Conservation (phyloP, 2,888 invertebrate genomes). For the Papilio demoleus region DNA sequence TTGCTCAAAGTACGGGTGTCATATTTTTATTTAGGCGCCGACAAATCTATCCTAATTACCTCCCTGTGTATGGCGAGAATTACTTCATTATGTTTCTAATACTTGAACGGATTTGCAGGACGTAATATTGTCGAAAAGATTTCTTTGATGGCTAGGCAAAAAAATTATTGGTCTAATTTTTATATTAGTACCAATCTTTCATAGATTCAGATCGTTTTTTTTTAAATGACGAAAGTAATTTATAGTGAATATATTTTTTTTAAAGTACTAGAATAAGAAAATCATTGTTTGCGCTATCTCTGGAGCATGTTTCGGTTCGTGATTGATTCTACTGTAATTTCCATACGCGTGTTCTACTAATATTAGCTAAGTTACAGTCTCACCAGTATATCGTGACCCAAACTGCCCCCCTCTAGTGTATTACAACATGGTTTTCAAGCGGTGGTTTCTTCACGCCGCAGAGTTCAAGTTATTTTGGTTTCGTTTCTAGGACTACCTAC, state of each 20-base stretch:
- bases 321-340: conserved; percentile 82
- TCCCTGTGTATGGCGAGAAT: conserved; percentile 3
- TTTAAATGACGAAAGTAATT: conserved; percentile 11
- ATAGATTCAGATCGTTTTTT: no score
- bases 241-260: conserved; percentile 64
- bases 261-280: conserved; percentile 67
- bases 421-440: conserved; percentile 45
- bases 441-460: conserved; percentile 53
- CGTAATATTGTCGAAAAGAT: background rate
- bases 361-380: conserved; percentile 77
- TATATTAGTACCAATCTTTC: no score
- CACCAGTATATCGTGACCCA: conserved; percentile 59
- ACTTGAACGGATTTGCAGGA: background rate
- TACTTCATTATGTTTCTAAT: background rate
- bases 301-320: conserved; percentile 74
- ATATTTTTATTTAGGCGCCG: conserved; percentile 58
- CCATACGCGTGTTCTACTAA: conserved; percentile 81
- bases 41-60: conserved; percentile 40
- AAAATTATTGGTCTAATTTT: no score
- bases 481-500: conserved; percentile 68
- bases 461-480: conserved; percentile 62
- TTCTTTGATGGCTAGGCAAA: no score
- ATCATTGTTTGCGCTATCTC: conserved; percentile 73
- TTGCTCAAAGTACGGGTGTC: conserved; percentile 66
- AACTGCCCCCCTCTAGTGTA: conserved; percentile 44